These are phyloP conservation scores for Morinoia aosen DNA, from an alignment of 2,888 invertebrate species.

Conservation along the genomic window DNA sequence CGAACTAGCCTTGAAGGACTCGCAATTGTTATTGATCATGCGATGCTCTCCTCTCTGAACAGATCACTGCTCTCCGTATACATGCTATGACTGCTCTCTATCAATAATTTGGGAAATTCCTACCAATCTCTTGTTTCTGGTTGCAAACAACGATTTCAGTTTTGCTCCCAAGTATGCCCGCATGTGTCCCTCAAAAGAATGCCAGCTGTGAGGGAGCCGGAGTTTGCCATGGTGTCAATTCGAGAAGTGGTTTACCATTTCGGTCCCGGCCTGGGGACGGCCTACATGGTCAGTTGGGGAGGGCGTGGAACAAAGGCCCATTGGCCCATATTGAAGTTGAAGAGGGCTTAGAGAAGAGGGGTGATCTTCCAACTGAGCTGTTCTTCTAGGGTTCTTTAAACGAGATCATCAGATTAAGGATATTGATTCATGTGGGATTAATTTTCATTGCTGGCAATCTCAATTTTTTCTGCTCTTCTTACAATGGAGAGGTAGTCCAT, in stretches of 20 bases:
- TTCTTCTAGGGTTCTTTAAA: conserved; percentile 22
- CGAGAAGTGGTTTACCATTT: conserved; percentile 52
- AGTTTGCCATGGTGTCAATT: conserved; percentile 9
- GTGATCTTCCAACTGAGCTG: conserved; percentile 18
- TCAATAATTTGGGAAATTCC: neutral
- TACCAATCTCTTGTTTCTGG: neutral
- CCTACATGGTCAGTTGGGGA: conserved; percentile 7
- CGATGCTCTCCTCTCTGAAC: too few species aligned
- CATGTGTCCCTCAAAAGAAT: neutral
- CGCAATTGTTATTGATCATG: too few species aligned
- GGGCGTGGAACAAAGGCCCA: conserved; percentile 20
- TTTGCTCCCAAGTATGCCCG: neutral
- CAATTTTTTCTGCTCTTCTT: neutral
- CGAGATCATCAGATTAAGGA: conserved; percentile 33
- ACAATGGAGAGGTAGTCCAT: neutral
- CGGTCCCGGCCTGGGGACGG: neutral
- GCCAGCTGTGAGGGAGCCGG: neutral
- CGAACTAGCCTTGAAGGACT: too few species aligned
- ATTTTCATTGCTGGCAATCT: neutral
- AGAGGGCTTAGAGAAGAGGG: conserved; percentile 30
- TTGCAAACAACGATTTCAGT: neutral
- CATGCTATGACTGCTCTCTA: neutral
- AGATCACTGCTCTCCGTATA: too few species aligned
- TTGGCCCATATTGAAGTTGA: conserved; percentile 36
- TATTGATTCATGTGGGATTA: conserved; percentile 41